Evolutionary conservation across 2,797 vertebrate species (phyloP), one percentile per base, ranked within the genome.

Genomic region (Nannoperca australis): DNA sequence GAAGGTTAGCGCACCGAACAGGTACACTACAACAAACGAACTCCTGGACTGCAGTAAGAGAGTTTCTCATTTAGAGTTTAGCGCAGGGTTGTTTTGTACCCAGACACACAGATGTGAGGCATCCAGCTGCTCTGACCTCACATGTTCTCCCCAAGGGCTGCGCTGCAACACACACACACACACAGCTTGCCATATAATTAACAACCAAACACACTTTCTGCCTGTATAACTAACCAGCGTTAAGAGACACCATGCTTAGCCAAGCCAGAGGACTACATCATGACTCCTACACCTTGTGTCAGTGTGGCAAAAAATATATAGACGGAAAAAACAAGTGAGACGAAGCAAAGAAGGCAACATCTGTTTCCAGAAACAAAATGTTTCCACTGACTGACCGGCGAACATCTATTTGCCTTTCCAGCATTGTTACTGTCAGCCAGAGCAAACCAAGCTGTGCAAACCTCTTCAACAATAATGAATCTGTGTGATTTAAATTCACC

Each of bases 51-150:
- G 47, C 62, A 61, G 34, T 15, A 1, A 1, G 72, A 22, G 34
- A 49, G 70, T 58, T 9, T 81, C 83, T 82, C 70, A 51, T 78
- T 88, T 77, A 53, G 56, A 78, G 73, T 71, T 70, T 56, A 82
- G 79, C 36, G 45, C 58, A 36, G 76, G 78, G 65, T 84, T 86
- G 83, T 91, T 91, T 76, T 89, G 81, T 73, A 72, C 66, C 70
- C 32, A 55, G 34, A 53, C 51, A 85, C 78, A 85, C 86, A 94
- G 85, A 93, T 90, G 92, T 91, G 84, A 87, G 84, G 68, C 89
- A 72, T 89, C 82, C 88, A 92, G 91, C 86, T 92, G 91, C 84
- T 86, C 71, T 82, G 89, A 91, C 89, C 88, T 90, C 88, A 81
- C 88, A 85, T 79, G 83, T 83, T 83, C 82, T 90, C 83, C 89